Conservation (phyloP, 2,888 invertebrate genomes). For the Tromatobia lineatoria region DNA sequence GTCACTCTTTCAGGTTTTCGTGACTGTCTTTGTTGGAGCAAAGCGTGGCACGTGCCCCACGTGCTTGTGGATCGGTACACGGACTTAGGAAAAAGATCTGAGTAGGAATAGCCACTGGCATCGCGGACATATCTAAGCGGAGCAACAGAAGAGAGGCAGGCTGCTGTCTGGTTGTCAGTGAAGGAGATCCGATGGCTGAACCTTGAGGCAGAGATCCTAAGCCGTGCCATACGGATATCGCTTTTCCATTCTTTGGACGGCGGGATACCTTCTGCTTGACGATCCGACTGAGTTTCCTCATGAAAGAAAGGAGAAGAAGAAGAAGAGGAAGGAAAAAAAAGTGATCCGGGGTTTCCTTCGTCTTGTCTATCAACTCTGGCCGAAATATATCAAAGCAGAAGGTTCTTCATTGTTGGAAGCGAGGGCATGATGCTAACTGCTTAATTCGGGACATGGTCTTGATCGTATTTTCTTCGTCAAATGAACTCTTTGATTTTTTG, state of each 20-base stretch:
- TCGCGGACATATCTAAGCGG: conserved; percentile 8
- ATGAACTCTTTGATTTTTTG: neutral
- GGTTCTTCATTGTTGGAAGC: conserved; percentile 11
- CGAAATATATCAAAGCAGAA: conserved; percentile 28
- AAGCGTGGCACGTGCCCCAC: conserved; percentile 58
- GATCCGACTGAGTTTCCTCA: conserved; percentile 49
- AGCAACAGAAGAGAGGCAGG: conserved; percentile 24
- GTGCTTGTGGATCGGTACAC: neutral
- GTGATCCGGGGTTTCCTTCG: conserved; percentile 61
- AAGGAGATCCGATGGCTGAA: conserved; percentile 14
- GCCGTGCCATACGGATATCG: conserved; percentile 52
- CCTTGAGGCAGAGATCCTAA: conserved; percentile 18
- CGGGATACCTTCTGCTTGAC: conserved; percentile 18
- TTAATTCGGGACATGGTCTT: neutral
- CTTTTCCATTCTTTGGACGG: conserved; percentile 57
- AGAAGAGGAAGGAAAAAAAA: conserved; percentile 33
- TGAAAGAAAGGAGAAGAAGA: conserved; percentile 24
- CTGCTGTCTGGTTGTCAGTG: conserved; percentile 36
- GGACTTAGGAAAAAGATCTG: neutral
- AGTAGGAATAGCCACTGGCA: neutral
- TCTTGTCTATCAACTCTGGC: conserved; percentile 21
- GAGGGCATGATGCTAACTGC: neutral
- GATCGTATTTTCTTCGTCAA: neutral
- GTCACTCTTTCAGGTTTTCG: conserved; percentile 11
- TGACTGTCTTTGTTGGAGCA: conserved; percentile 11